Evolutionary conservation across 2,888 invertebrate species (phyloP), one percentile per base, ranked within the genome.

Genomic region (Agrotis ipsilon): DNA sequence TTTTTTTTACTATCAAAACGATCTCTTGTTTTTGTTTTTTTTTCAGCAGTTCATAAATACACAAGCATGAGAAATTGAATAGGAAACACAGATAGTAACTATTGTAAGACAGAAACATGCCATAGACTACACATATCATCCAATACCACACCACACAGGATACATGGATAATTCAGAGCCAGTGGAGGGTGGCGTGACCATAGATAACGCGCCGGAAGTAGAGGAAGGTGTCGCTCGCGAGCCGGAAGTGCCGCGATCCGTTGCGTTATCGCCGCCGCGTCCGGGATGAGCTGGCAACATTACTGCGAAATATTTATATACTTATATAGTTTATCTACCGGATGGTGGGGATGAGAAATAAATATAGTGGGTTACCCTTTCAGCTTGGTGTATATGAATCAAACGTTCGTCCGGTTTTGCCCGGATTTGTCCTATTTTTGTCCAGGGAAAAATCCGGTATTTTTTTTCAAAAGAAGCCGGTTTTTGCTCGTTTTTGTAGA

Each of bases 201-300:
- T 85, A 88, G 88, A 88, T 89, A 89, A 83, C 84, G 72, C 39
- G 69, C 79, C 85, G 90, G 89, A 89, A 83, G 86, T 83, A 84
- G 86, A 84, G 87, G 89, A 87, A 90, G 89, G 88, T 88, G 89
- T 87, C 87, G 86, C 85, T 77, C 70, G 83, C 84, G 76, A 77
- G 71, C 86, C 88, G 91, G 91, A 89, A 71, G 86, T 75, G 79
- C 69, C 73, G 68, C 84, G 86, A 85, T 86, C 86, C 87, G 84
- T 72, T 88, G 87, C 88, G 87, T 87, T 91, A 91, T 91, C 91
- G 82, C 74, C 60, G 55, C 58, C 72, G 69, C 78, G 62, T 86
- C 85, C 88, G 84, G 80, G 61, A 67, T 51, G 63, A 72, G 48
- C 74, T 59, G 76, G 70, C 67, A 64, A 67, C 68, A 72, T 86